Conservation (phyloP, 2,888 invertebrate species). For the Mythimna albipuncta region DNA sequence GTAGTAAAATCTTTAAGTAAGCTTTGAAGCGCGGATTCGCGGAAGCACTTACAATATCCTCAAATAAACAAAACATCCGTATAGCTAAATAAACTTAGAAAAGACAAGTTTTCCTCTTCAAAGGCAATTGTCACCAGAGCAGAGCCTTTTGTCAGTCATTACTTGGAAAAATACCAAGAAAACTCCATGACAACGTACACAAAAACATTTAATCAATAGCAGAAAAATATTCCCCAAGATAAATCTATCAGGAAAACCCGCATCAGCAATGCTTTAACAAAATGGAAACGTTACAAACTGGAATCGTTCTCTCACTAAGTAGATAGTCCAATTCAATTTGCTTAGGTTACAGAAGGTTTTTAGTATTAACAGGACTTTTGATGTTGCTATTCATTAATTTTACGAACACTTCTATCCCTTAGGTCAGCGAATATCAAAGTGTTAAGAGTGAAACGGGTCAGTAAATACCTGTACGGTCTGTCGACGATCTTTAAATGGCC, state of each 20-base stretch:
- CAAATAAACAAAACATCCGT: neutral
- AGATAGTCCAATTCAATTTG: constrained; percentile 71
- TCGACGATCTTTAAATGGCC: neutral
- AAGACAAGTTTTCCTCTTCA: neutral
- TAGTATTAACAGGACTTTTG: constrained; percentile 64
- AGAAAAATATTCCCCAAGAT: constrained; percentile 42
- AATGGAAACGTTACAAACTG: constrained; percentile 10
- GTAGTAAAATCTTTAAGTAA: neutral
- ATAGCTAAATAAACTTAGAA: neutral
- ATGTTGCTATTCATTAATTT: constrained; percentile 71
- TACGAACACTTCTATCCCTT: constrained; percentile 54
- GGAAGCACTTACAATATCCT: neutral
- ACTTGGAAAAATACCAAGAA: constrained; percentile 17
- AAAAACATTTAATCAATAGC: constrained; percentile 40
- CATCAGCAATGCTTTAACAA: constrained; percentile 50
- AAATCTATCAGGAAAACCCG: constrained; percentile 44
- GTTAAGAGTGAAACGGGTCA: constrained; percentile 16
- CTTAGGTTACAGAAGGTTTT: constrained; percentile 64
- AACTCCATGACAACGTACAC: constrained; percentile 7
- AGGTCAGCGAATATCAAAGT: constrained; percentile 38
- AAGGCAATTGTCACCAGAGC: constrained; percentile 5
- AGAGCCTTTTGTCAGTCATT: neutral
- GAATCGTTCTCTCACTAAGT: constrained; percentile 45
- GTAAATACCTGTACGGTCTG: neutral
- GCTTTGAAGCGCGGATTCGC: neutral